Evolutionary conservation across 1,140 invertebrate genomes (phyloP).

Genomic region (Sipha flava): DNA sequence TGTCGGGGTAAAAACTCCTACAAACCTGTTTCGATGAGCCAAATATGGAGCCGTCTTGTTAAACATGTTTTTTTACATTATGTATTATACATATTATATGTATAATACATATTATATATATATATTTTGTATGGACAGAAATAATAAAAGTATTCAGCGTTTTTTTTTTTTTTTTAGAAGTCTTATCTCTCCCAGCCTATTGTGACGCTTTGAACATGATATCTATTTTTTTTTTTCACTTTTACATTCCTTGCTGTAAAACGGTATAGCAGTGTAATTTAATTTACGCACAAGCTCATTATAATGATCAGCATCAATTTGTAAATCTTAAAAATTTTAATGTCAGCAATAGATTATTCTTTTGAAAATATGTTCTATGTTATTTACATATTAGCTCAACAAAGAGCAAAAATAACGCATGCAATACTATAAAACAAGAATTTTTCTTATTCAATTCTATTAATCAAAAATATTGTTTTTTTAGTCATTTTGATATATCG

Average conservation of each 20-base stretch:
- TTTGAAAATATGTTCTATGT: neutral
- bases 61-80: neutral
- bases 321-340: neutral
- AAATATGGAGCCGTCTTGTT: slow-evolving; percentile 21
- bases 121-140: neutral
- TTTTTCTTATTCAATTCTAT: too few relatives aligned
- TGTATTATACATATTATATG: neutral
- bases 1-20: neutral
- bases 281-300: too few relatives aligned
- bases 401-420: too few relatives aligned
- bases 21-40: slow-evolving; percentile 19
- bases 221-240: neutral
- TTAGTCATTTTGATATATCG: too few relatives aligned
- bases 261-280: too few relatives aligned
- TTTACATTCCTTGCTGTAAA: neutral
- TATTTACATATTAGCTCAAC: too few relatives aligned
- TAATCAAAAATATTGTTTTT: too few relatives aligned
- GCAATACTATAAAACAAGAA: too few relatives aligned
- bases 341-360: too few relatives aligned
- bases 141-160: neutral
- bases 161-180: neutral
- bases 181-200: neutral
- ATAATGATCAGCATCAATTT: neutral
- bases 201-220: neutral
- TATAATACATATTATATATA: neutral